phyloP scores from a whole-genome alignment of 2,888 invertebrate species.

The Plutella xylostella region DNA sequence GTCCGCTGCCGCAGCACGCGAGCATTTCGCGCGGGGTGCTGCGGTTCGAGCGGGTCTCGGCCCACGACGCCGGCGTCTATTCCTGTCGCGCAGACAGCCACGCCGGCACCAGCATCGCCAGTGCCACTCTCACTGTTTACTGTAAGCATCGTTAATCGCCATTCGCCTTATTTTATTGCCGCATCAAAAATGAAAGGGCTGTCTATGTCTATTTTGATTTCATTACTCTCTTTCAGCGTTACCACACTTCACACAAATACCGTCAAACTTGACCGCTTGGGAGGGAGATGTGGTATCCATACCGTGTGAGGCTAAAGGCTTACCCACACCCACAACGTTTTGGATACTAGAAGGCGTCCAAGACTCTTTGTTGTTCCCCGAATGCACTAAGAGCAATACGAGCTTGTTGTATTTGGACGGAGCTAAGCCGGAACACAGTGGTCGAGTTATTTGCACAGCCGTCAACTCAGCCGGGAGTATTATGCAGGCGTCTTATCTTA shows the following conservation, averaged over 20 bases:
- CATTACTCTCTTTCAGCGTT: constrained; percentile 75
- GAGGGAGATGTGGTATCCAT: constrained; percentile 90
- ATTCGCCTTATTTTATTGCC: constrained; percentile 7
- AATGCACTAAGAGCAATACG: constrained; percentile 60
- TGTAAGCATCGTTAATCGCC: constrained; percentile 72
- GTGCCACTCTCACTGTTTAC: constrained; percentile 90
- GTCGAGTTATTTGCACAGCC: constrained; percentile 62
- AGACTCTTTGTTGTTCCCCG: constrained; percentile 70
- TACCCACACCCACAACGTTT: constrained; percentile 93
- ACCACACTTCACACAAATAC: constrained; percentile 87
- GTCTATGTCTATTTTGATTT: neutral
- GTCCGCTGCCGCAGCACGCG: constrained; percentile 50
- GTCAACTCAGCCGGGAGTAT: constrained; percentile 63
- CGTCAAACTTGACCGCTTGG: constrained; percentile 89
- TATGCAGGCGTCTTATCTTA: constrained; percentile 63
- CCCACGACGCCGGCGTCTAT: constrained; percentile 89
- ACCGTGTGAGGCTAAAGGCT: constrained; percentile 91
- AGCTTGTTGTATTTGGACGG: constrained; percentile 59
- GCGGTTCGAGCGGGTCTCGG: constrained; percentile 84
- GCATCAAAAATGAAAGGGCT: constrained; percentile 1
- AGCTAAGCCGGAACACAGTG: constrained; percentile 53
- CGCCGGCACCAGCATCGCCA: constrained; percentile 88
- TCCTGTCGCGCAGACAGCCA: constrained; percentile 93
- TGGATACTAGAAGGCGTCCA: constrained; percentile 95
- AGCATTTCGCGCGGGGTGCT: constrained; percentile 62